A percentile compares a stretch with the other conserved stretches of the same genome.
phyloP scores from a whole-genome alignment of 2,797 vertebrate genomes.

The Gallinago solitaria region DNA sequence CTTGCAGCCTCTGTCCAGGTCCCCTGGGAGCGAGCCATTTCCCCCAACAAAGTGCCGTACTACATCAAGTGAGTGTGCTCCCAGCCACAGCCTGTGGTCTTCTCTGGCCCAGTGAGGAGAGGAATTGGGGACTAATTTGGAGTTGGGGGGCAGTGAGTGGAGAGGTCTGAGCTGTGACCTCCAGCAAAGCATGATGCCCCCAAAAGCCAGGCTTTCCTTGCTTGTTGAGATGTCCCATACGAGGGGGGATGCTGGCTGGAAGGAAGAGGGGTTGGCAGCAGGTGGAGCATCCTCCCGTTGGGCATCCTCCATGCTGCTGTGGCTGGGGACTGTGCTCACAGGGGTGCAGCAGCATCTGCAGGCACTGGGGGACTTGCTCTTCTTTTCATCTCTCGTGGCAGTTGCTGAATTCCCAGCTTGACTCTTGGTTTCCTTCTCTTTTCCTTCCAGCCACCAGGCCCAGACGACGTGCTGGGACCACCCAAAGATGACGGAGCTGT shows the following conservation, averaged over 20 bases:
- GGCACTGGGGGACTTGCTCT: not conserved
- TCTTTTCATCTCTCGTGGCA: not conserved
- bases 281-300: not conserved
- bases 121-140: fast-evolving
- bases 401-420: not conserved
- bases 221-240: not conserved
- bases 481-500: constrained; percentile 98
- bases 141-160: not conserved
- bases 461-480: constrained; percentile 99
- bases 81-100: not conserved
- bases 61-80: constrained; percentile 95
- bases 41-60: constrained; percentile 98
- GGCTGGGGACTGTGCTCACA: not conserved
- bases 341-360: not conserved
- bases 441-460: constrained; percentile 89
- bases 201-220: not conserved
- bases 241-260: not conserved
- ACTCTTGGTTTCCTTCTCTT: not conserved
- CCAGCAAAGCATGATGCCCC: fast-evolving
- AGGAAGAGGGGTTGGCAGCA: not conserved
- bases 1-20: constrained; percentile 94
- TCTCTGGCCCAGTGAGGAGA: not conserved
- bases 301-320: not conserved
- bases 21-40: constrained; percentile 97
- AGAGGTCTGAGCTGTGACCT: not conserved